Conservation (phyloP, 1,140 invertebrate genomes). For the Octopus bimaculoides region DNA sequence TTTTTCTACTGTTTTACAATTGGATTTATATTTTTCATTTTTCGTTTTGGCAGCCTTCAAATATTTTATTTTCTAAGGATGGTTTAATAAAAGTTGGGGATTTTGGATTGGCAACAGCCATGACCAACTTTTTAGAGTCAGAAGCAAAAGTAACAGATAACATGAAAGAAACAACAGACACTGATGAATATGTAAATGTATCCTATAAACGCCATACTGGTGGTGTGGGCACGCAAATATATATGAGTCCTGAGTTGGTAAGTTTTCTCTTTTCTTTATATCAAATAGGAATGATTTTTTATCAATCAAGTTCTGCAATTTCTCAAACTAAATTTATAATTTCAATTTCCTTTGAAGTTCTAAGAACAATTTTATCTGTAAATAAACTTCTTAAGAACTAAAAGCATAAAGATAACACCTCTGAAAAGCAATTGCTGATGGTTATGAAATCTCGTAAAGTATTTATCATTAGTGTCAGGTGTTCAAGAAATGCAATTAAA, state of each 20-base stretch:
- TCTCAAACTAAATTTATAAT: neutral
- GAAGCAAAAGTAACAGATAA: neutral
- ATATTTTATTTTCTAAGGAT: slow-evolving; percentile 92
- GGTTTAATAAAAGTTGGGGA: slow-evolving; percentile 89
- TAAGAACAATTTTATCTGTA: too few relatives aligned
- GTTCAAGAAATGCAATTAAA: too few relatives aligned
- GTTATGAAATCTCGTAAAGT: too few relatives aligned
- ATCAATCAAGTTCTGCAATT: slow-evolving; percentile 9
- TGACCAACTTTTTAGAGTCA: slow-evolving; percentile 62
- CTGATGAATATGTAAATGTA: neutral
- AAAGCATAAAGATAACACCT: too few relatives aligned
- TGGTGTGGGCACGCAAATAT: slow-evolving; percentile 83
- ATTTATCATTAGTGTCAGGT: too few relatives aligned
- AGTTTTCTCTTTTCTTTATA: slow-evolving; percentile 7
- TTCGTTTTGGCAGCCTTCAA: slow-evolving; percentile 71
- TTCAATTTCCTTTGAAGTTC: too few relatives aligned
- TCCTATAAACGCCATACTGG: slow-evolving; percentile 64
- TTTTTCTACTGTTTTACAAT: too few relatives aligned
- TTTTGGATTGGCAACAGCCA: slow-evolving; percentile 90
- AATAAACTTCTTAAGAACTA: too few relatives aligned
- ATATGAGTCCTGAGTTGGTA: slow-evolving; percentile 96
- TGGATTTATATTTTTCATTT: too few relatives aligned
- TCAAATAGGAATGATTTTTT: neutral
- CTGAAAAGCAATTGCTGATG: too few relatives aligned
- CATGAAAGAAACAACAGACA: neutral